Evolutionary conservation across 2,113 vertebrate genomes (phyloP).

Genomic region (Entomyzon cyanotis): DNA sequence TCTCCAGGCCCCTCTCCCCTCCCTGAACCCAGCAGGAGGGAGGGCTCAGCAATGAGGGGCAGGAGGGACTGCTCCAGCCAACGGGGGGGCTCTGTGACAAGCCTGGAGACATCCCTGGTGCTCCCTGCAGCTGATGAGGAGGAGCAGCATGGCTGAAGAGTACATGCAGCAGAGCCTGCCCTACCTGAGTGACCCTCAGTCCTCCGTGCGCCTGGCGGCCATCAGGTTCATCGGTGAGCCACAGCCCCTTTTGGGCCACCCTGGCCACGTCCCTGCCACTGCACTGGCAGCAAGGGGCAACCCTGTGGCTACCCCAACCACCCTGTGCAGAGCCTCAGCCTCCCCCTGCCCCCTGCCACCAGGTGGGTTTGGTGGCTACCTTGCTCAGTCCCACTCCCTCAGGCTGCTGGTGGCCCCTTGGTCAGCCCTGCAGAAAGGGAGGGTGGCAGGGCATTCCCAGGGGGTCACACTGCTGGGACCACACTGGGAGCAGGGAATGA

Average conservation of each 20-base stretch:
- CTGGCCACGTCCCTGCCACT: not conserved
- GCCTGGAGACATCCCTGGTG: not conserved
- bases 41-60: not conserved
- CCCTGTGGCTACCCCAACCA: not conserved
- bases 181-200: not conserved
- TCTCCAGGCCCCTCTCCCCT: not conserved
- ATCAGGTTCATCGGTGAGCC: not conserved
- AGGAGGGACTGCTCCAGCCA: not conserved
- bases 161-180: not conserved
- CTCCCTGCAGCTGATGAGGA: not conserved
- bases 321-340: no score
- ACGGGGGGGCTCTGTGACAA: not conserved
- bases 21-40: not conserved
- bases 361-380: not conserved
- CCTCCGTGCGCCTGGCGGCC: not conserved
- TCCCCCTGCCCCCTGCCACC: not conserved
- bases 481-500: not conserved
- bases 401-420: not conserved
- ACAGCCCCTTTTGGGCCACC: not conserved
- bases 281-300: not conserved
- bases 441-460: not conserved
- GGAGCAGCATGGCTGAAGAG: not conserved
- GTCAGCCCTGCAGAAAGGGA: accelerated
- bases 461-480: not conserved
- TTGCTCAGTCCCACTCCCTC: not conserved